These are phyloP conservation scores for Cheilinus undulatus DNA, from an alignment of 2,113 vertebrate genomes.

Conservation along the genomic window DNA sequence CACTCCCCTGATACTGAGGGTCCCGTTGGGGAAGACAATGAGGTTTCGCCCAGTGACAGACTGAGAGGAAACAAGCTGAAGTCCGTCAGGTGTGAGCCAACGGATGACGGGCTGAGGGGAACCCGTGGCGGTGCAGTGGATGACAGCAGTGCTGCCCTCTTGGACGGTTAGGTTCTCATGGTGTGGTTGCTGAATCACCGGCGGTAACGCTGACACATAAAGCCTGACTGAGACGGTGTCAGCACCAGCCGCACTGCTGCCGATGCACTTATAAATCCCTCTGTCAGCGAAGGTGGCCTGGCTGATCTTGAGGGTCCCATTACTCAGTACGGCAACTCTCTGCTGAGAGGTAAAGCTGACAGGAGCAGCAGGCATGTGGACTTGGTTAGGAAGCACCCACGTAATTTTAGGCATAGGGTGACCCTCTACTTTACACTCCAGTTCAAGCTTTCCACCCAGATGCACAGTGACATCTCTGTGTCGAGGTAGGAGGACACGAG, in stretches of 20 bases:
- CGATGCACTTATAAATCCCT: slow-evolving; percentile 90
- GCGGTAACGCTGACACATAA: slow-evolving; percentile 84
- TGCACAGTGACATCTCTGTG: slow-evolving; percentile 85
- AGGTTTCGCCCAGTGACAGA: slow-evolving; percentile 82
- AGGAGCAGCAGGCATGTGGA: slow-evolving; percentile 64
- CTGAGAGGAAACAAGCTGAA: slow-evolving; percentile 86
- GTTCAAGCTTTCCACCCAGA: slow-evolving; percentile 82
- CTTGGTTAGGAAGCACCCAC: slow-evolving; percentile 89
- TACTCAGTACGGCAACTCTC: slow-evolving; percentile 80
- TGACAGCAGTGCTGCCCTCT: slow-evolving; percentile 81
- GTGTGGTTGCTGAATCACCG: slow-evolving; percentile 85
- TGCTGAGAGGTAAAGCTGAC: slow-evolving; percentile 48
- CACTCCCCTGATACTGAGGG: slow-evolving; percentile 85
- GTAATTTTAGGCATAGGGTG: slow-evolving; percentile 85
- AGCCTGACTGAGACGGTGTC: slow-evolving; percentile 87
- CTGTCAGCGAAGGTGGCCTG: slow-evolving; percentile 82
- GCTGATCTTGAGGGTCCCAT: slow-evolving; percentile 86
- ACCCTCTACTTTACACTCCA: slow-evolving; percentile 88
- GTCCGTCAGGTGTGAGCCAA: slow-evolving; percentile 87
- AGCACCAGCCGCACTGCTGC: slow-evolving; percentile 87
- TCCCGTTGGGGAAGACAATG: slow-evolving; percentile 92
- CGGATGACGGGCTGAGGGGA: slow-evolving; percentile 83
- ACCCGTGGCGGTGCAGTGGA: slow-evolving; percentile 89
- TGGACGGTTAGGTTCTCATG: slow-evolving; percentile 84
- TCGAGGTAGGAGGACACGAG: slow-evolving; percentile 82